A percentile compares a stretch with the other conserved stretches of the same genome.
Evolutionary conservation across 2,113 vertebrate genomes (phyloP).

Genomic region (Oenanthe melanoleuca): DNA sequence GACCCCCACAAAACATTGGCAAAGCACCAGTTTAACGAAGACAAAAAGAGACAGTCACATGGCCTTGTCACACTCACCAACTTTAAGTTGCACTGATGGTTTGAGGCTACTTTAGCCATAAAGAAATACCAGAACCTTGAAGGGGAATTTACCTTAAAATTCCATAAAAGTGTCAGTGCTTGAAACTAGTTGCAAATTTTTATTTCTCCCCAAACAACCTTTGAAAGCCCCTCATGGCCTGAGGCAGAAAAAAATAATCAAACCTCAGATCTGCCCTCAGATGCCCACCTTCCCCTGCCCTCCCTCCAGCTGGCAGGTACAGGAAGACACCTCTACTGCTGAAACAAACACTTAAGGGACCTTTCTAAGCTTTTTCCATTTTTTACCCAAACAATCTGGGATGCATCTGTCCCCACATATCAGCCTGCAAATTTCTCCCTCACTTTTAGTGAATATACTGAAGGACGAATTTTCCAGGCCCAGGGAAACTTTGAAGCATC

Average conservation of each 20-base stretch:
- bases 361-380: background rate
- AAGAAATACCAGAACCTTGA: background rate
- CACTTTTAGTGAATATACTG: background rate
- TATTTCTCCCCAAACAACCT: background rate
- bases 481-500: background rate
- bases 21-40: background rate
- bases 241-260: background rate
- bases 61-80: background rate
- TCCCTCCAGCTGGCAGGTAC: rapidly evolving
- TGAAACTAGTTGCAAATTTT: background rate
- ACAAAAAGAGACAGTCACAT: background rate
- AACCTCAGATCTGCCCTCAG: background rate
- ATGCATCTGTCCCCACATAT: rapidly evolving
- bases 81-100: background rate
- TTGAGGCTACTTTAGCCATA: background rate
- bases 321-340: background rate
- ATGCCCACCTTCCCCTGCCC: background rate
- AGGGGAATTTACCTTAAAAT: background rate
- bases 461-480: background rate
- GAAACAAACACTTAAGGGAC: background rate
- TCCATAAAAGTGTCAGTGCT: background rate
- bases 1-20: background rate
- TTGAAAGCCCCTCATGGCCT: background rate
- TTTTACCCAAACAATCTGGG: background rate
- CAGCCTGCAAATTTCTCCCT: background rate